Evolutionary conservation across 1,140 invertebrate genomes (phyloP).

Genomic region (Adoxophyes honmai): DNA sequence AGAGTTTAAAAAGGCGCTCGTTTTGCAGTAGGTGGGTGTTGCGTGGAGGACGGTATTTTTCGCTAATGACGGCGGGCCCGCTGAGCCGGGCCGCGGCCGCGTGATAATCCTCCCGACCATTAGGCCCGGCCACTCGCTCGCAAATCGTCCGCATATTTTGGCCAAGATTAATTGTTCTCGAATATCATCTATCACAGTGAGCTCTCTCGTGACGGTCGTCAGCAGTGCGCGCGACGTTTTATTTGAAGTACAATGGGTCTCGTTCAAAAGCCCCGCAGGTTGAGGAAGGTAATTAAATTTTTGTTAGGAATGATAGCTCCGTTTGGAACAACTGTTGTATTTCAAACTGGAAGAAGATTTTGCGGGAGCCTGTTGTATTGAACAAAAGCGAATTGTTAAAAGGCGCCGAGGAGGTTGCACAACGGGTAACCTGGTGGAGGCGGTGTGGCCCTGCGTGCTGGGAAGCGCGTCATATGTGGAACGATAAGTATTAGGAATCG

Average conservation of each 20-base stretch:
- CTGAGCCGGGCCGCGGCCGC: conserved; percentile 40
- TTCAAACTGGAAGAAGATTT: conserved; percentile 1
- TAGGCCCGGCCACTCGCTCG: conserved; percentile 70
- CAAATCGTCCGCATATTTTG: conserved; percentile 76
- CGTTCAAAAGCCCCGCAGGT: conserved; percentile 31
- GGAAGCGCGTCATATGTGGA: neutral
- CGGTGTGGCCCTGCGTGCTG: too few relatives aligned
- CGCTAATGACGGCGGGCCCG: conserved; percentile 51
- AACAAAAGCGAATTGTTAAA: neutral
- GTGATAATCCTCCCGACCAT: conserved; percentile 68
- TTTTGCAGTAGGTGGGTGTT: conserved; percentile 2
- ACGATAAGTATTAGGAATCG: neutral
- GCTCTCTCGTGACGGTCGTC: conserved; percentile 66
- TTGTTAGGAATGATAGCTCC: conserved; percentile 34
- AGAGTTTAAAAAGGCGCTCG: neutral
- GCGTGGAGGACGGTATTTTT: conserved; percentile 32
- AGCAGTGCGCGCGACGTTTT: conserved; percentile 70
- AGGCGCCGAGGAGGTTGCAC: too few relatives aligned
- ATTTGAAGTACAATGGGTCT: conserved; percentile 62
- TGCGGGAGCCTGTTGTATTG: neutral
- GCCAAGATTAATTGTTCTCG: conserved; percentile 75
- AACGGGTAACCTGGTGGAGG: too few relatives aligned
- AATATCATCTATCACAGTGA: conserved; percentile 76
- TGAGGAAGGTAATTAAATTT: conserved; percentile 53
- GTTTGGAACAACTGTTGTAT: neutral